Conservation (phyloP, 2,888 invertebrate genomes). For the Adelphocoris suturalis region DNA sequence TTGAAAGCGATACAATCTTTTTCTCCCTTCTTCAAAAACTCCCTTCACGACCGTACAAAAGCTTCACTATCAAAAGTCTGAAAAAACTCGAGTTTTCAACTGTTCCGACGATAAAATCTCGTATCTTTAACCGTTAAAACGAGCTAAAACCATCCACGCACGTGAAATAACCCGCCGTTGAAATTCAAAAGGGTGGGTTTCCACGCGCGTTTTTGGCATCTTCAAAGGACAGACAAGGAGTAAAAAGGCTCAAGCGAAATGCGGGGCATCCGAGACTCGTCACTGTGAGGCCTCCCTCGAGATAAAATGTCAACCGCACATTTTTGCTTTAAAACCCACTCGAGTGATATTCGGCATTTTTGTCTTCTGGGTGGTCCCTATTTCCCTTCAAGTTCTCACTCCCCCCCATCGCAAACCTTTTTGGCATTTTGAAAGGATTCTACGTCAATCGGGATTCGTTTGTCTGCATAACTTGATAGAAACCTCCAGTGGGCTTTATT, state of each 20-base stretch:
- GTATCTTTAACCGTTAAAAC: neutral
- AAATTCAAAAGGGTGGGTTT: constrained; percentile 11
- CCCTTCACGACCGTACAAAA: neutral
- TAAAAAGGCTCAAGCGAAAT: constrained; percentile 26
- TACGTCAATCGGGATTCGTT: neutral
- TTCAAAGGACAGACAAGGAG: constrained; percentile 22
- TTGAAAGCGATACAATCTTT: constrained; percentile 21
- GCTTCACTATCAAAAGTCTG: neutral
- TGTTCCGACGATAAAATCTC: neutral
- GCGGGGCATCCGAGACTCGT: constrained; percentile 51
- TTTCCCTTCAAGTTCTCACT: constrained; percentile 16
- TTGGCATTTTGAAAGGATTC: neutral
- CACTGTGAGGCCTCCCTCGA: constrained; percentile 37
- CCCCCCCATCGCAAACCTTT: neutral
- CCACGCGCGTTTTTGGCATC: neutral
- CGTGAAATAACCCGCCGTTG: constrained; percentile 3
- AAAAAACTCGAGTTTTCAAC: neutral
- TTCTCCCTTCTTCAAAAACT: neutral
- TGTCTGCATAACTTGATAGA: neutral
- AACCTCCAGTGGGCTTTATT: too few species aligned
- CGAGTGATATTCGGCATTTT: constrained; percentile 51
- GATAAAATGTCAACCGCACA: constrained; percentile 63
- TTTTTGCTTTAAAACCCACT: constrained; percentile 56
- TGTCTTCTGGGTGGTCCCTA: constrained; percentile 17
- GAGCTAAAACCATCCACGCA: constrained; percentile 16